These are phyloP conservation scores for Corythaeola cristata DNA, from an alignment of 2,113 vertebrate genomes.

Conservation along the genomic window DNA sequence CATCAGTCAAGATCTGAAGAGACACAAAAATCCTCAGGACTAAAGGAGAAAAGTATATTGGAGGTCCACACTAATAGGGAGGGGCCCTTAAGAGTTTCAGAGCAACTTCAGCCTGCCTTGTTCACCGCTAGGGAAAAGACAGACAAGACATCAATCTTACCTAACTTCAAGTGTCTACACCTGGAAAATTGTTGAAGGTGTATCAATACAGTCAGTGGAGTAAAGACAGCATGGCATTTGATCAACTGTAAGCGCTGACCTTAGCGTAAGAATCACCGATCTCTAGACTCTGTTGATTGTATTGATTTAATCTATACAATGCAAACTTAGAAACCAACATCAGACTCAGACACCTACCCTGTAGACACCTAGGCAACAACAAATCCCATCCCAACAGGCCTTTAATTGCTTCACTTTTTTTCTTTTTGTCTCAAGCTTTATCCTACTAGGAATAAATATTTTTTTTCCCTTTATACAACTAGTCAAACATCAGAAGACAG, in stretches of 20 bases:
- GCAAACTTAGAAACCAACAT: neutral
- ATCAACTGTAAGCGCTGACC: neutral
- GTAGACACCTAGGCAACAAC: neutral
- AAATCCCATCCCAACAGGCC: neutral
- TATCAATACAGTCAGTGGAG: neutral
- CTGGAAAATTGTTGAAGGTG: neutral
- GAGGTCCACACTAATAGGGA: neutral
- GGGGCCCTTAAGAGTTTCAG: neutral
- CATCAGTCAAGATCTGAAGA: neutral
- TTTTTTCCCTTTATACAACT: neutral
- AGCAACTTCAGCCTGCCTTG: neutral
- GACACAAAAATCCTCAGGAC: neutral
- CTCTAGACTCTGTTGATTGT: neutral
- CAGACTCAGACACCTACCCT: neutral
- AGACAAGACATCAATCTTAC: neutral
- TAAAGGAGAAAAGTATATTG: neutral
- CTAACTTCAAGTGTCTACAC: neutral
- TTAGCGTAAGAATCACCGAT: neutral
- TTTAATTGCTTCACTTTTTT: neutral
- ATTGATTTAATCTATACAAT: neutral
- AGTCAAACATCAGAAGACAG: neutral
- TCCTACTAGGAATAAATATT: neutral
- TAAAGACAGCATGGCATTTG: neutral
- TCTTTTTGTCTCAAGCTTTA: neutral
- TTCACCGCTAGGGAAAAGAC: neutral